Evolutionary conservation across 2,113 vertebrate species (phyloP), one percentile per base, ranked within the genome.

Genomic region (Scartelaos histophorus): DNA sequence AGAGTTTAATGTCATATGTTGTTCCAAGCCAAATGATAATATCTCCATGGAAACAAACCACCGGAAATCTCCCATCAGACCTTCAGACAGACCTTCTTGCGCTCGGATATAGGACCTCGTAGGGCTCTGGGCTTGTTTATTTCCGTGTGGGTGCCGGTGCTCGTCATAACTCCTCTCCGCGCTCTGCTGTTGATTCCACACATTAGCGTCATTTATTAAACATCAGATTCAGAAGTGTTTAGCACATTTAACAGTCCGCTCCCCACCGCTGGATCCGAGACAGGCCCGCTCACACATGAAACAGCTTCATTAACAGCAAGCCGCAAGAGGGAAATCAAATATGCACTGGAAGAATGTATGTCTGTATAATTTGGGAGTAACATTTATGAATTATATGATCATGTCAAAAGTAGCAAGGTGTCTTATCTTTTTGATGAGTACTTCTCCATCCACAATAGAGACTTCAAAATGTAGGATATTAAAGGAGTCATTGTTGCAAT

Each of bases 231-330:
- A 49, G 61, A 66, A 29, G 53, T 79, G 64, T 83, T 87, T 69
- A 69, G 56, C 73, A 12, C 46, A 78, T 83, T 81, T 81, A 60
- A 13, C 56, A 74, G 25, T 66, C 29, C 75, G 68, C 62, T 25
- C 61, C 62, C 29, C 35, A n/a, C 15, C 49, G 69, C 49, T 62
- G 17, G 43, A 38, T 17, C 24, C n/a, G 25, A 81, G 60, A 77
- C 51, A 51, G 56, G 51, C 66, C 38, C 66, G 46, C 3, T 69
- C 66, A 83, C 54, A 75, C 70, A 83, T 75, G n/a, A 71, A 78
- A 79, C n/a, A 22, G 74, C 46, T n/a, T 73, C 69, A 83, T 80
- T 77, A 85, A 67, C 57, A 43, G 45, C 67, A 66, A 46, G 38
- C 74, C 21, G 25, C 25, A 11, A 57, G 17, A 68, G 19, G 79